These are phyloP conservation scores for Micrasema longulum DNA, from an alignment of 1,140 invertebrate genomes.

Conservation along the genomic window DNA sequence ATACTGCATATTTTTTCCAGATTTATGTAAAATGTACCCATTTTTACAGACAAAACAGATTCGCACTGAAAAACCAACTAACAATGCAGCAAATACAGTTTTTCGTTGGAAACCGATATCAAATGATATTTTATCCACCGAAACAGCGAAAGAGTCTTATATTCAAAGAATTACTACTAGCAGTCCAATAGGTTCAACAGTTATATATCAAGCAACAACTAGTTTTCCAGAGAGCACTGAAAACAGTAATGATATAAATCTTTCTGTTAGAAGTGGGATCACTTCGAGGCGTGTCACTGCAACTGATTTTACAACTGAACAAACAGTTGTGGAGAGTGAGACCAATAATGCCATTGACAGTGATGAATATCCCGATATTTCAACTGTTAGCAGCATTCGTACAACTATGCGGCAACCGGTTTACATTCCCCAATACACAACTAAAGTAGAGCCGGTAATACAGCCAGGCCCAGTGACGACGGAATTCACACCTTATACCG, in stretches of 20 bases:
- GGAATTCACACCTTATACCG: conserved; percentile 47
- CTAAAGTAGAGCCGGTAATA: conserved; percentile 13
- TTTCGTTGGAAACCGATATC: conserved; percentile 68
- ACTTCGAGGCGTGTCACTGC: not conserved
- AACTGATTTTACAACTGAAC: not conserved
- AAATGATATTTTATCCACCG: conserved; percentile 56
- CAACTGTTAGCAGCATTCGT: no score
- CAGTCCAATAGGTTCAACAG: conserved; percentile 52
- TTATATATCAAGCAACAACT: conserved; percentile 49
- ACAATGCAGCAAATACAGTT: conserved; percentile 60
- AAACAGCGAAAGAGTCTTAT: conserved; percentile 62
- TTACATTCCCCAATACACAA: not conserved
- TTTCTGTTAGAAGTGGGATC: conserved; percentile 10
- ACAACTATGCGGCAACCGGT: not conserved
- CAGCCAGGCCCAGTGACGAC: conserved; percentile 48
- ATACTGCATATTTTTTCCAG: no score
- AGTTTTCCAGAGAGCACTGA: conserved; percentile 29
- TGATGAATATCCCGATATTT: no score
- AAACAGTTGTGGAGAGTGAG: conserved; percentile 18
- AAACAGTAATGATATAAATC: not conserved
- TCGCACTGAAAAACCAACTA: conserved; percentile 64
- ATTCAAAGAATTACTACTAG: conserved; percentile 63
- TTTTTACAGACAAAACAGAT: conserved; percentile 66
- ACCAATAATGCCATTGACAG: not conserved
- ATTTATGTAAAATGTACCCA: no score